phyloP scores from a whole-genome alignment of 2,888 invertebrate species.

The Gordius sp. region DNA sequence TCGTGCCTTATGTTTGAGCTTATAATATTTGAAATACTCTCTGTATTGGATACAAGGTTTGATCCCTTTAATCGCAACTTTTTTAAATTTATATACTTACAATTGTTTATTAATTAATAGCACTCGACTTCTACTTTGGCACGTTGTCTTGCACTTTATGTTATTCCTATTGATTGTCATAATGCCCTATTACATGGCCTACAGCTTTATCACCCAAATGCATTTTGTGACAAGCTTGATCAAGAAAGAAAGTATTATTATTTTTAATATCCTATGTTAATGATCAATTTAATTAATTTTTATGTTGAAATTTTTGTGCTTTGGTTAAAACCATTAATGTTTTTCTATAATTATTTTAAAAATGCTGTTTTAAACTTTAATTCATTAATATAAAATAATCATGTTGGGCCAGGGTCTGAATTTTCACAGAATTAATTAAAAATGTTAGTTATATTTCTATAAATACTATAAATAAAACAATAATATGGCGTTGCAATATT shows the following conservation, averaged over 20 bases:
- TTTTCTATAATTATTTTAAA: not conserved
- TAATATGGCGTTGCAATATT: too few relatives aligned
- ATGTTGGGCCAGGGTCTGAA: too few relatives aligned
- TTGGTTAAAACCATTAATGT: not conserved
- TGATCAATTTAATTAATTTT: too few relatives aligned
- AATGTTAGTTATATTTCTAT: too few relatives aligned
- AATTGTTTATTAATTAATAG: too few relatives aligned
- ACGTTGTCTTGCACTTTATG: not conserved
- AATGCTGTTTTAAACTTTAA: too few relatives aligned
- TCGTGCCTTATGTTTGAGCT: conserved; percentile 97
- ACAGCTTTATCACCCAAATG: not conserved
- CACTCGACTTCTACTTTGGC: not conserved
- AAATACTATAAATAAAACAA: too few relatives aligned
- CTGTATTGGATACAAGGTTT: conserved; percentile 63
- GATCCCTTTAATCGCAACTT: conserved; percentile 21
- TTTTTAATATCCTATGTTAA: too few relatives aligned
- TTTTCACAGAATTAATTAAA: too few relatives aligned
- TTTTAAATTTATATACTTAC: too few relatives aligned
- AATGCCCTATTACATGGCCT: conserved; percentile 6
- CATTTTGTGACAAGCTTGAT: not conserved
- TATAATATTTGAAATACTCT: conserved; percentile 93
- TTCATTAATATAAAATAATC: not conserved
- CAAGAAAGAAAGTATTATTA: not conserved
- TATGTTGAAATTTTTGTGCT: not conserved
- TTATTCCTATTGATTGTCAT: not conserved